Base-by-base conservation (phyloP, 30 jellyfish, hydroid and myxozoan species). In the Mastigias papua region DNA sequence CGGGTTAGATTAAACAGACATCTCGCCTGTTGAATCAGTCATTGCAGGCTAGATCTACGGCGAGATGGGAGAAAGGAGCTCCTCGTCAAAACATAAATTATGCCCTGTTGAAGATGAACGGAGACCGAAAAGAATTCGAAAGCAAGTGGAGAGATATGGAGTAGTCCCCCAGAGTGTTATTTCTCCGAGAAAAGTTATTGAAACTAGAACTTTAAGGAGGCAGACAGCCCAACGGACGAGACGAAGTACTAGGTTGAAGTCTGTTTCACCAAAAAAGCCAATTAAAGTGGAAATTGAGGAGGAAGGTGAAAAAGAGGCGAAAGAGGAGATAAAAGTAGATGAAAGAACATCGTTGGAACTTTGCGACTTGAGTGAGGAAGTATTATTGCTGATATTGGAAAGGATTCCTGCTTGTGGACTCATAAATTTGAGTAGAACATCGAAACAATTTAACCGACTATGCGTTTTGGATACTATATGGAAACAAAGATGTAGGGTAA, bases 401-500 rank as follows among this genome's bases (percentile, higher is more conserved):
- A 91, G 91, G 61, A 94, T 94, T 34, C 97, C 98, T n/a, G 97
- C 97, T 48, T 73, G 78, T 71, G 98, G 98, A 63, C 93, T 94
- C 20, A 73, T 94, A 42, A 88, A 89, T 78, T 28, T 90, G 86
- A 89, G 98, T 73, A 88, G 84, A 89, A 82, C 98, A 33, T 94
- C 91, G 69, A 57, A 89, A 89, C 91, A 89, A 63, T 94, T 94
- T 78, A 89, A 89, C 89, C 89, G 98, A 61, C 60, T 94, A 6
- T 94, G 98, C 89, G 89, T 73, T 34, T 81, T 91, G 85, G 98
- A 94, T 72, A 73, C 98, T 15, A 82, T 94, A 1, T 94, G 98
- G 98, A 94, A 84, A 71, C 95, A 94, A 80, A 95, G 98, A 34
- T 94, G 98, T 61, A 88, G 85, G 97, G 98, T 94, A 82, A 82